phyloP scores from a whole-genome alignment of 2,888 invertebrate genomes.

The Psylliodes chrysocephalus region DNA sequence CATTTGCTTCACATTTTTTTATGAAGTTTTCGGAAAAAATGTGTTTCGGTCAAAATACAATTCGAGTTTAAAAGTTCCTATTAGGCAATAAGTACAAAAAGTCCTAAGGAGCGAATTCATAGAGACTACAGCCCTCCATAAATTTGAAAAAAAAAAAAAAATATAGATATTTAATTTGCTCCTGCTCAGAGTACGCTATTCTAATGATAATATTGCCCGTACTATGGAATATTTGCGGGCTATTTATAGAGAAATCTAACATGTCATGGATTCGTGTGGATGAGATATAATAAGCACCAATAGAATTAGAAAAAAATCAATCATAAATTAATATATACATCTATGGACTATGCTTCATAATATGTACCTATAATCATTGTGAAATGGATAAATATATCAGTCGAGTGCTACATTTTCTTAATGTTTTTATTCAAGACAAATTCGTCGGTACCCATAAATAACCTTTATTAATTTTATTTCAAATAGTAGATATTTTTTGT shows the following conservation, averaged over 20 bases:
- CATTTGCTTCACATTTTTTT: too few species aligned
- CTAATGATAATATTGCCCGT: slow-evolving; percentile 64
- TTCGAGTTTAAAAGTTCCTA: slow-evolving; percentile 8
- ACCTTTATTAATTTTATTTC: too few species aligned
- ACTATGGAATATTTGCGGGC: slow-evolving; percentile 49
- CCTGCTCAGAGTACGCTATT: slow-evolving; percentile 60
- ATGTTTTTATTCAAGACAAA: slow-evolving; percentile 27
- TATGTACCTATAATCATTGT: slow-evolving; percentile 48
- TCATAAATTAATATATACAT: slow-evolving; percentile 58
- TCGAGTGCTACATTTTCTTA: slow-evolving; percentile 52
- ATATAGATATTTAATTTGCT: slow-evolving; percentile 31
- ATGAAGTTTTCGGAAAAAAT: slow-evolving; percentile 20
- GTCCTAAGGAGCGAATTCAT: background rate
- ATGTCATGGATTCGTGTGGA: slow-evolving; percentile 49
- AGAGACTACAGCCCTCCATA: background rate
- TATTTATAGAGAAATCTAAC: slow-evolving; percentile 45
- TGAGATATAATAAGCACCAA: slow-evolving; percentile 55
- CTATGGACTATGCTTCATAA: slow-evolving; percentile 51
- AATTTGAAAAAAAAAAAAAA: background rate
- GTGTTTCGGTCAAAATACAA: background rate
- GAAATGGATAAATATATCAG: slow-evolving; percentile 51
- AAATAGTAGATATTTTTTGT: too few species aligned
- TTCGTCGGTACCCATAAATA: background rate
- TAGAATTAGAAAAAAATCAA: slow-evolving; percentile 56
- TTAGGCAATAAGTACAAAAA: slow-evolving; percentile 3